A percentile compares a stretch with the other conserved stretches of the same genome.
Evolutionary conservation across 2,113 vertebrate genomes (phyloP).

Genomic region (Gadus macrocephalus): DNA sequence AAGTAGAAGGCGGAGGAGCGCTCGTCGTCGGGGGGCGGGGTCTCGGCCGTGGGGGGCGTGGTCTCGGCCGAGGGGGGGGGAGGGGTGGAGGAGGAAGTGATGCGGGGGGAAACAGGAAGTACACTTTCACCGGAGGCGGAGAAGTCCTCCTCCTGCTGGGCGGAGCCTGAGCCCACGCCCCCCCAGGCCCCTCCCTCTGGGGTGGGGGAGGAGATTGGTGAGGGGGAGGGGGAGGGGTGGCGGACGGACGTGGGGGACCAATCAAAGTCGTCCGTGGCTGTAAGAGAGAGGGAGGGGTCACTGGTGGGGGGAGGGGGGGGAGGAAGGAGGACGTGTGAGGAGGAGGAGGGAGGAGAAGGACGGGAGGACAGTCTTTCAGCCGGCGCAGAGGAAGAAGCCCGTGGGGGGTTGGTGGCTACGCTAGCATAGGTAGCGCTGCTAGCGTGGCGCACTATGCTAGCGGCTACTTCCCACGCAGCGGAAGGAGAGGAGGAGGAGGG

Average conservation of each 20-base stretch:
- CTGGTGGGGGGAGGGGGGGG: constrained; percentile 55
- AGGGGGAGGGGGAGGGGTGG: constrained; percentile 51
- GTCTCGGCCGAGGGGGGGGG: constrained; percentile 21
- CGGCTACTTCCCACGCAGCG: constrained; percentile 38
- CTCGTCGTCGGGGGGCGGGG: constrained; percentile 52
- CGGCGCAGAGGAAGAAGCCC: constrained; percentile 53
- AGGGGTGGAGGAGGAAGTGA: constrained; percentile 12
- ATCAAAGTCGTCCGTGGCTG: constrained; percentile 41
- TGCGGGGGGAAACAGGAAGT: constrained; percentile 17
- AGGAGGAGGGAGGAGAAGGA: constrained; percentile 25
- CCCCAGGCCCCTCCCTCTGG: constrained; percentile 62
- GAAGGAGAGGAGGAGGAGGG: constrained; percentile 36
- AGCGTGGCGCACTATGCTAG: constrained; percentile 39
- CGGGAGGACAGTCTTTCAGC: constrained; percentile 48
- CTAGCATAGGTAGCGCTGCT: constrained; percentile 41
- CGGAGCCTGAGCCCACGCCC: constrained; percentile 77
- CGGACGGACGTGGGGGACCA: constrained; percentile 20
- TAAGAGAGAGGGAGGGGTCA: constrained; percentile 72
- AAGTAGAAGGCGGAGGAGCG: constrained; percentile 72
- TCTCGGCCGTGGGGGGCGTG: constrained; percentile 17
- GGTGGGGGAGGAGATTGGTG: constrained; percentile 28
- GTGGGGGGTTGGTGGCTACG: constrained; percentile 53
- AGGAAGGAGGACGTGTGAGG: constrained; percentile 55
- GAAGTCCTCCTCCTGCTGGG: constrained; percentile 72
- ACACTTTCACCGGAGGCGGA: constrained; percentile 63